Evolutionary conservation across 2,113 vertebrate genomes (phyloP), one percentile per base, ranked within the genome.

Genomic region (Nyctereutes procyonoides): DNA sequence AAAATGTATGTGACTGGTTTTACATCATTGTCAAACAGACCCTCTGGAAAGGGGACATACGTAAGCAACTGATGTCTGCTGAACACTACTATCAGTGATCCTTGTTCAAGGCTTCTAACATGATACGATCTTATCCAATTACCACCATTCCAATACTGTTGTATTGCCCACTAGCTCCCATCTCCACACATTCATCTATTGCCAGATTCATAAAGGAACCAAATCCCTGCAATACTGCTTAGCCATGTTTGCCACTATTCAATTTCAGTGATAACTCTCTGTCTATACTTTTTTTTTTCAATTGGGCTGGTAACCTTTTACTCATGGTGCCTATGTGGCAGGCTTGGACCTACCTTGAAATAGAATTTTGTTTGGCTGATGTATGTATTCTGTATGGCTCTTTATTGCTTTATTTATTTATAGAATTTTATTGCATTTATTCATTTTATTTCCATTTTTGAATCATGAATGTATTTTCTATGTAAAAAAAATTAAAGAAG

Each of bases 191-290:
- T 83, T 95, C 53, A 85, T 43, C 11, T 69, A 81, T n/a, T 24
- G 24, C 24, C 55, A 89, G 77, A 81, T 63, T 86, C 77, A 91
- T 19, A 69, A 38, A 62, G 11, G 38, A 38, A 90, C 43, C 19
- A 87, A 58, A 79, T 90, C 26, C 77, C 53, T 13, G 62, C 28
- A 93, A 56, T 56, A 62, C 22, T 79, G 8, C 48, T 94, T 63
- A 32, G 20, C 79, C 12, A 90, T 60, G 9, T 32, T n/a, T 62
- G 9, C 81, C 38, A 73, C 56, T 17, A 77, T 60, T 93, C 71
- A 85, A 77, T 79, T 89, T 95, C 63, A 95, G 13, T n/a, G 74
- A 51, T 16, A 86, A 85, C 2, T 94, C 94, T 48, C 20, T 73
- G 10, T 65, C 35, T 35, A 95, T 14, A 86, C 2, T 28, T 65